Evolutionary conservation across 2,113 vertebrate genomes (phyloP), one percentile per base, ranked within the genome.

Genomic region (Scytalopus superciliaris): DNA sequence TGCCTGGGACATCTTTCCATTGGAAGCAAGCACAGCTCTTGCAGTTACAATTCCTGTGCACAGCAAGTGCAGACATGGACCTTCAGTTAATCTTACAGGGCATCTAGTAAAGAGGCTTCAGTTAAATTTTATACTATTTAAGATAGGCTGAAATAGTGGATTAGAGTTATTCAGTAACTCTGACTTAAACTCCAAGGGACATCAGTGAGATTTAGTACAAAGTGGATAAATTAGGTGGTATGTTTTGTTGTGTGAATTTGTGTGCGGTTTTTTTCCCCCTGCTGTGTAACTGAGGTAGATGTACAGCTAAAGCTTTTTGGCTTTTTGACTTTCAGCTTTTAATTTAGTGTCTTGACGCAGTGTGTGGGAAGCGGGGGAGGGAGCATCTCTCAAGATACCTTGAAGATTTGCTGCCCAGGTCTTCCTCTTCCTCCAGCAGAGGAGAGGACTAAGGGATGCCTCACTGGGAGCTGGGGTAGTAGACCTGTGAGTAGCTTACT

Each of bases 1-100:
- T 78, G n/a, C 37, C 49, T 78, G 85, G 83, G 60, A 94, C 79
- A 84, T 94, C 88, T 94, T 95, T 94, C 82, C 56, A 6, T 7
- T 93, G 87, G 73, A 92, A 88, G 73, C 21, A 22, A 68, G 69
- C 60, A 19, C 27, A 37, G 31, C 63, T 92, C 72, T 84, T 83
- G 30, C 16, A 50, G 70, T 70, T 86, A 83, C 23, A 42, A n/a
- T 80, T 91, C 57, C 70, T 2, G 1, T 50, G 37, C 31, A 28
- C 17, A 74, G 68, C 85, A 86, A 88, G 64, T 75, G 80, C 69
- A 75, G 85, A 40, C 40, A 47, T 42, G 52, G 60, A 17, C 64
- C 35, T 67, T 74, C 69, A 39, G 39, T 9, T 63, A 33, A 24
- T 74, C 21, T 27, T 73, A 44, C 35, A 77, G 23, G 19, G 39